Base-by-base conservation (phyloP, 1,140 invertebrate genomes). In the Orius laevigatus region DNA sequence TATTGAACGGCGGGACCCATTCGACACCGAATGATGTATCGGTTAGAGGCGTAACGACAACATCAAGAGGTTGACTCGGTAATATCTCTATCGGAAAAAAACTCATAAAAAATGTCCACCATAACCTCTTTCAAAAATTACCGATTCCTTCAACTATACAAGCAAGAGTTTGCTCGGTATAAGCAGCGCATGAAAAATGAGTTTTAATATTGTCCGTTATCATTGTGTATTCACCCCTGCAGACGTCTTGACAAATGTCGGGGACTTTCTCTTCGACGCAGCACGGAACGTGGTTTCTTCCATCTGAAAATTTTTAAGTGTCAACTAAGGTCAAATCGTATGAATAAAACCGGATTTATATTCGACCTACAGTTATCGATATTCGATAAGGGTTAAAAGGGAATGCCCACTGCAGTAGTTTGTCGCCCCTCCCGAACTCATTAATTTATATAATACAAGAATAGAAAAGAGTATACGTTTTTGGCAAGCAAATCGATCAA, bases 141-240 rank as follows among this genome's bases (percentile, higher is more conserved):
- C 81, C 79, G 46, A 86, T 77, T 46, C 83, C 83, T 62, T 82
- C 78, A 5, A 81, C 73, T 48, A 85, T 84, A 59, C 83, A 86
- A 48, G 81, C 78, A 5, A 87, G 63, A 0, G 82, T 85, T 54
- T 79, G 75, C 56, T 84, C 75, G n/a, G 82, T 85, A 55, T 84
- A 82, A 2, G 80, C 72, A 1, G 81, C 76, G 60, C 84, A 88
- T 1, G 81, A 84, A 58, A 84, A 82, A 54, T 86, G 81, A 2
- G 82, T 81, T 62, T 82, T 79, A 14, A 87, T 77, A 51, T 79
- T 80, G 60, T 84, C 80, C 0, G 81, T 84, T n/a, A 83, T 81
- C 0, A 80, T 71, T 0, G 80, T 83, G 61, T 84, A 87, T 56
- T 85, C 80, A 31, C 84, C 84, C n/a, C 78, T 64, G 58, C 84